Base-by-base conservation (phyloP, 64 coral and sea anemone genomes). In the Actinia tenebrosa region DNA sequence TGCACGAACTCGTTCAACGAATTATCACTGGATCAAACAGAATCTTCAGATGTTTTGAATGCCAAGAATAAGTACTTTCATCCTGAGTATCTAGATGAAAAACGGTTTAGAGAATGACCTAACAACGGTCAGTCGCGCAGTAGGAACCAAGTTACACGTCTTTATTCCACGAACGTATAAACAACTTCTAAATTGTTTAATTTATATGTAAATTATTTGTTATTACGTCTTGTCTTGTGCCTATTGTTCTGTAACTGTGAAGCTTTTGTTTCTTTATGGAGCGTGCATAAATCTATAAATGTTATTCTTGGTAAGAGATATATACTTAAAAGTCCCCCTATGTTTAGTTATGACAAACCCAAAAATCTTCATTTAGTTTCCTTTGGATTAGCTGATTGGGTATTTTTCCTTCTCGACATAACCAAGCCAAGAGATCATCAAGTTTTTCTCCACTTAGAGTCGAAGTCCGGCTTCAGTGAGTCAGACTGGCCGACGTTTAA, bases 121-220 rank as follows among this genome's bases (percentile, higher is more conserved):
- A 16, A 61, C 59, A 69, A 30, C n/a, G 14, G 69, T 30, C 69
- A 10, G 4, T 75, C 9, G 27, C 69, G 69, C 69, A 75, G 69
- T 75, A 27, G 69, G 69, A 11, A 75, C 3, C 69, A 25, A 42
- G 69, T 75, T 75, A 75, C 26, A 14, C 10, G n/a, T 75, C 54
- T 58, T 83, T 43, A 30, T 58, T 17, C 80, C 25, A 83, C 17
- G 5, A 27, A 81, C 79, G 79, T 46, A 53, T 53, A 83, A 83
- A 83, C 80, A 83, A 83, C 10, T 30, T 43, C 80, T 10, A 83
- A n/a, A 53, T 83, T 83, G 80, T 58, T 52, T 83, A 83, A 83
- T 83, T 83, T 83, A 30, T 83, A 83, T 83, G 80, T 83, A 83
- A 83, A 83, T 83, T 30, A 75, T 75, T 42, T 75, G 69, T 75